Evolutionary conservation across 2,113 vertebrate genomes (phyloP).

Genomic region (Poecile atricapillus): DNA sequence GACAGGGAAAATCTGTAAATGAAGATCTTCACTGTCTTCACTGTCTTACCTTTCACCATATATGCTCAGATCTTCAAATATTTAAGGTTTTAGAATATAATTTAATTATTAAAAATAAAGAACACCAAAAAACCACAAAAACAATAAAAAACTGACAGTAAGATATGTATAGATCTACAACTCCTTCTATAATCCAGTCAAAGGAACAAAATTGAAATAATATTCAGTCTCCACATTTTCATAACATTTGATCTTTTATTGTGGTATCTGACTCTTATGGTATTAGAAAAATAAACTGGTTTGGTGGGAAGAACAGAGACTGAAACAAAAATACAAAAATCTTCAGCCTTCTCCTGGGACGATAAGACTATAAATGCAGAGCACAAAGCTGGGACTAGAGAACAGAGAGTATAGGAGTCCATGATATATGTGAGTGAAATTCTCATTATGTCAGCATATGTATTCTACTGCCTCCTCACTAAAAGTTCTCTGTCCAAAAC

Average conservation of each 20-base stretch:
- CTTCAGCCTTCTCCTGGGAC: neutral
- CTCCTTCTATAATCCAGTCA: neutral
- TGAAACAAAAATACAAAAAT: neutral
- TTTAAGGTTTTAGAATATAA: neutral
- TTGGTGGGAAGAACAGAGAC: neutral
- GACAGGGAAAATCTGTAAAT: neutral
- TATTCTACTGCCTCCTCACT: neutral
- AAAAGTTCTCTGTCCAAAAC: neutral
- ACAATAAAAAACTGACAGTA: neutral
- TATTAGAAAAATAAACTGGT: neutral
- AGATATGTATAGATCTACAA: neutral
- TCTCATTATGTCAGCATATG: neutral
- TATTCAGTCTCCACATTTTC: neutral
- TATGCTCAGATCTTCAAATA: neutral
- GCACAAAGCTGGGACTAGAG: neutral
- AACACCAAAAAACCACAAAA: neutral
- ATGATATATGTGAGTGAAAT: neutral
- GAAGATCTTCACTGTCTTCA: neutral
- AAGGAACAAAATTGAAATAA: neutral
- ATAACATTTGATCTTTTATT: neutral
- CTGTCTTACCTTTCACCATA: neutral
- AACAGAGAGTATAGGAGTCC: neutral
- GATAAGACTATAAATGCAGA: neutral
- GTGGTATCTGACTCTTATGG: neutral
- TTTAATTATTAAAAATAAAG: neutral